Percentiles rank a stretch among this genome's conserved stretches.
Conservation (phyloP, 2,113 vertebrate species). For the Anthoscopus minutus region DNA sequence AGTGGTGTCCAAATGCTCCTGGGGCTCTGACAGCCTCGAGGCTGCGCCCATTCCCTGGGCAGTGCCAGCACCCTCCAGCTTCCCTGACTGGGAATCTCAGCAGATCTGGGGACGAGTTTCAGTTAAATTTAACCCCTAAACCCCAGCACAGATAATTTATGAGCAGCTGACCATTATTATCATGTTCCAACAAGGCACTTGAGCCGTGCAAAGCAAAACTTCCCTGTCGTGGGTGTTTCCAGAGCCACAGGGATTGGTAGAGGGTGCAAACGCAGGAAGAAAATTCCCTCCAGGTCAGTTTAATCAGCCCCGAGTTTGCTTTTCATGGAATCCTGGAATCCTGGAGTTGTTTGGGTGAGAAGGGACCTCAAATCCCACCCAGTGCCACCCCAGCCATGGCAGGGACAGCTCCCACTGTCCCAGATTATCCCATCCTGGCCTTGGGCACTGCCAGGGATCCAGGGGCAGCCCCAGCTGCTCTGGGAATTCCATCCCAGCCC, state of each 20-base stretch:
- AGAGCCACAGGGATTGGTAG: not conserved
- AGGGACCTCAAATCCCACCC: not conserved
- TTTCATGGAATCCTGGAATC: not conserved
- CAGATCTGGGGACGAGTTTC: not conserved
- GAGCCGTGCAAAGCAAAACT: not conserved
- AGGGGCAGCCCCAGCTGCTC: not conserved
- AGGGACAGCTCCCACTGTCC: not conserved
- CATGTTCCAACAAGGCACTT: not conserved
- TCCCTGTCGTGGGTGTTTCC: not conserved
- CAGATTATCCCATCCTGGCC: rapidly evolving
- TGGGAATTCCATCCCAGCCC: not conserved
- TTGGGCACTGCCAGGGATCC: not conserved
- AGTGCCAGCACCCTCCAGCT: not conserved
- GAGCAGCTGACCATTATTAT: not conserved
- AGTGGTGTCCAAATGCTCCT: rapidly evolving
- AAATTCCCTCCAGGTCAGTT: not conserved
- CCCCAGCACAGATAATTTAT: not conserved
- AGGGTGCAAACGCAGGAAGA: not conserved
- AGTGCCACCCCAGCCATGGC: not conserved
- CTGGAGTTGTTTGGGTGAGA: not conserved
- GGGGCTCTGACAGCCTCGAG: not conserved
- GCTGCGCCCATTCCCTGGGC: not conserved
- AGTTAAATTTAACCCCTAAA: not conserved
- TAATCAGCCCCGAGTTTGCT: not conserved
- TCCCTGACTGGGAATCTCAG: too few species aligned